Evolutionary conservation across 2,113 vertebrate genomes (phyloP), one percentile per base, ranked within the genome.

Genomic region (Pachyramphus minor): DNA sequence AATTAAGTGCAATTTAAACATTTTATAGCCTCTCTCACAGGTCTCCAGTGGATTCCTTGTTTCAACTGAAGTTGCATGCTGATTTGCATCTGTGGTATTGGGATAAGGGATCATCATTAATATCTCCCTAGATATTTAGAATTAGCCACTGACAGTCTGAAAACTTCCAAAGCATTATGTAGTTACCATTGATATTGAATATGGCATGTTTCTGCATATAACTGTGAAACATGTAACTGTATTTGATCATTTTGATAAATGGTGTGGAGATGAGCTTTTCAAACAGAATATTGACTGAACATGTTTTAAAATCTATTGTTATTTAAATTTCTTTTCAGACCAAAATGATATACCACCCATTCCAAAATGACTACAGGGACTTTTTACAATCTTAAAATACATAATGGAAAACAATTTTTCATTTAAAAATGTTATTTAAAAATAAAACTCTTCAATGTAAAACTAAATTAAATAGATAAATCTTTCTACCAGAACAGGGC

Each of bases 401-500:
- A 8, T 79, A 72, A 84, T 21, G 27, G 41, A 83, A 87, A 82
- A 83, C 72, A 56, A 83, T 27, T 91, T 87, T 66, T 33, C 56
- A 30, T 75, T 77, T 41, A 86, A 12, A 80, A 90, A 76, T 78
- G 23, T 68, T 86, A n/a, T 67, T 95, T 93, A 53, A 58, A 94
- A 96, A 64, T 53, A 74, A 96, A 89, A 12, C 19, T 69, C 52
- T 84, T 52, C 44, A 50, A 71, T 62, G 20, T 68, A 84, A 89
- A 83, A 55, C 47, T 84, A 76, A 89, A 95, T 97, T 87, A 97
- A 92, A 44, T 69, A 59, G 63, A 96, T 97, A 86, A 85, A 93
- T 91, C 76, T 93, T 96, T 89, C 49, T 67, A 74, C n/a, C 52
- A 63, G 62, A 42, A 56, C 10, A 55, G 87, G 76, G 86, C 67